These are phyloP conservation scores for Bufo bufo DNA, from an alignment of 2,113 vertebrate genomes.

Conservation along the genomic window DNA sequence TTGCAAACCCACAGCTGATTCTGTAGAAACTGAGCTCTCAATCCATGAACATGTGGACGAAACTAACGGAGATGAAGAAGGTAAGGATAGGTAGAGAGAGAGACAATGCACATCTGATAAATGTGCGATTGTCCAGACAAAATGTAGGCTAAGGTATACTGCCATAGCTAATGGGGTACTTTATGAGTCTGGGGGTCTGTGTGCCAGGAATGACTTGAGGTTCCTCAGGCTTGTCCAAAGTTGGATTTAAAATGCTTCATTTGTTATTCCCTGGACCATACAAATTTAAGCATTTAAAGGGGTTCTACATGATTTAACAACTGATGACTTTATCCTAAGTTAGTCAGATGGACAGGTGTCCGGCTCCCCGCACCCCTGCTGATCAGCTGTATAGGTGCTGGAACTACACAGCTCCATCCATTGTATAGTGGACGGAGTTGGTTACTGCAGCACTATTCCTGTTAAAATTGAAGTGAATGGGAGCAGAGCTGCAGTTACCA, in stretches of 20 bases:
- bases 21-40: conserved; percentile 44
- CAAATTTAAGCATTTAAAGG: neutral
- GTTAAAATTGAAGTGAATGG: no score
- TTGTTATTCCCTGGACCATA: neutral
- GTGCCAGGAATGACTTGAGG: neutral
- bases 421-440: no score
- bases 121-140: neutral
- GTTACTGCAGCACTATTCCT: no score
- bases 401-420: no score
- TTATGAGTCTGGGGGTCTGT: neutral
- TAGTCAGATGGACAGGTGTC: no score
- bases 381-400: no score
- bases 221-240: neutral
- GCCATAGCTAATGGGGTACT: neutral
- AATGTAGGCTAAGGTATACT: neutral
- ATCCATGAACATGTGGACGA: conserved; percentile 46
- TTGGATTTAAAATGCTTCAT: no score
- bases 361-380: no score
- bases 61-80: neutral
- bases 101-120: neutral
- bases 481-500: no score
- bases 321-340: no score
- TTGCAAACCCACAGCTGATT: conserved; percentile 20
- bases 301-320: no score
- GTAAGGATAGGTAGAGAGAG: neutral